Evolutionary conservation across 2,797 vertebrate genomes (phyloP), one percentile per base, ranked within the genome.

Genomic region (Vireo griseus): DNA sequence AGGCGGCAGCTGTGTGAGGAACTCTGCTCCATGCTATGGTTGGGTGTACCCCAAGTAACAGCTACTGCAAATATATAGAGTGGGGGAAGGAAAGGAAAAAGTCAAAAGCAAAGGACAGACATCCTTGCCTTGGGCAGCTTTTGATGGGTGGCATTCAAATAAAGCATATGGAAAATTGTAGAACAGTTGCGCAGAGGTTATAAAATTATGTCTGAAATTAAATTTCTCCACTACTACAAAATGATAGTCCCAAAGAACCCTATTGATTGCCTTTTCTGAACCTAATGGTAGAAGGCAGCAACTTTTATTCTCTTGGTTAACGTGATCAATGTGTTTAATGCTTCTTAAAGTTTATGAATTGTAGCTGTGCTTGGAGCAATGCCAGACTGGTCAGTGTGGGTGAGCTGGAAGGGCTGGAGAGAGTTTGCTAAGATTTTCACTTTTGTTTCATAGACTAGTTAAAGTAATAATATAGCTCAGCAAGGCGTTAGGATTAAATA

Each of bases 301-400:
- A 91, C 88, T 82, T 95, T 95, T 84, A 95, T 93, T 95, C 92
- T 96, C 92, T 67, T 13, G 0, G 92, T 90, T 95, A 96, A 96
- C 59, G 14, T 96, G 96, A 97, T 95, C 94, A 95, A 97, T 87
- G 83, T 91, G 90, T 92, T 95, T 97, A 96, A 96, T 95, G 94
- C 59, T 92, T 94, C 80, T 95, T 92, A 59, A 92, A 87, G 80
- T 87, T 95, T 93, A 96, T 94, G 86, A 95, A 95, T 96, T 94
- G 93, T 95, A 95, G 80, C 90, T 84, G 79, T n/a, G 74, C 71
- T 81, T 95, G 93, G 94, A 93, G 21, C 42, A 90, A 67, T 92
- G 92, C 92, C 95, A 97, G 67, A 33, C 40, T 74, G 88, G 92
- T 50, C 95, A 93, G 86, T 19, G 14, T 50, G 71, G 51, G n/a